A percentile compares a stretch with the other conserved stretches of the same genome.
Conservation (phyloP, 2,797 vertebrate genomes). For the Falco peregrinus region DNA sequence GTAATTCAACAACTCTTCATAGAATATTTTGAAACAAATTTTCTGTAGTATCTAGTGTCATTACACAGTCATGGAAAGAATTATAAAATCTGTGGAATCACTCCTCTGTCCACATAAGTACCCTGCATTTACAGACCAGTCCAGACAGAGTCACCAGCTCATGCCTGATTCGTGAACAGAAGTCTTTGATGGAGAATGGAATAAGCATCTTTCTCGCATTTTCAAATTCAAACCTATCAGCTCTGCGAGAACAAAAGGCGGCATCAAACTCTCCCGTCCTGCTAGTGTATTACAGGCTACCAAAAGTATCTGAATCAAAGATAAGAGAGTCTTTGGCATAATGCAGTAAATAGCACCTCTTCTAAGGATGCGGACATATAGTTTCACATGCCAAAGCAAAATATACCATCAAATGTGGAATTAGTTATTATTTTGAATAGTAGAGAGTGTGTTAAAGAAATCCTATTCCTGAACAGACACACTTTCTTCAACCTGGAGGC, state of each 20-base stretch:
- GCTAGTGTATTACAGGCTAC: not conserved
- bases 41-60: not conserved
- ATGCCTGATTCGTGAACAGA: not conserved
- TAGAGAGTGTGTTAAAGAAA: not conserved
- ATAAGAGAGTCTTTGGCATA: not conserved
- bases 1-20: not conserved
- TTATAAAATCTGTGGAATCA: not conserved
- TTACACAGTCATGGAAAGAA: not conserved
- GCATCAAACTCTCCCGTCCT: not conserved
- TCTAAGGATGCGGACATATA: not conserved
- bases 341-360: not conserved
- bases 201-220: not conserved
- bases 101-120: not conserved
- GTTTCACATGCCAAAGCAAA: not conserved
- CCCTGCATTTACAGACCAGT: not conserved
- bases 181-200: not conserved
- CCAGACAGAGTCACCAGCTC: not conserved
- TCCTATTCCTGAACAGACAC: not conserved
- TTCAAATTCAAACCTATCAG: not conserved
- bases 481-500: not conserved
- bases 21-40: not conserved
- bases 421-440: not conserved
- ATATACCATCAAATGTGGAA: not conserved
- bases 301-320: not conserved
- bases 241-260: not conserved